phyloP scores from a whole-genome alignment of 2,888 invertebrate species.

The Coleophora flavipennella region DNA sequence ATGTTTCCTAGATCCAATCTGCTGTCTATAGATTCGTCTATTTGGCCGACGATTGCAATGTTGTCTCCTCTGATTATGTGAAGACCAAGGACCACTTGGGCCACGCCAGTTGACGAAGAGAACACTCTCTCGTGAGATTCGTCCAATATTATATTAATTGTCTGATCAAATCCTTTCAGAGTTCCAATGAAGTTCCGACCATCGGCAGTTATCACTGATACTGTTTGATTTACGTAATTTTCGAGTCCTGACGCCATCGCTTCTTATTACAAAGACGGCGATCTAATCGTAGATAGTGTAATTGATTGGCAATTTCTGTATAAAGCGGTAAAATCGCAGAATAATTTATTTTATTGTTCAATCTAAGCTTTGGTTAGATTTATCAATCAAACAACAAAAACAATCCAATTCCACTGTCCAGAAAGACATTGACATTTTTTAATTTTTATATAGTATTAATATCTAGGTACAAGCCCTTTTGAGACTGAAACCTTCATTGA shows the following conservation, averaged over 20 bases:
- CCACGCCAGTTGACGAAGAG: constrained; percentile 90
- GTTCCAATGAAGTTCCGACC: constrained; percentile 97
- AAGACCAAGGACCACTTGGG: constrained; percentile 90
- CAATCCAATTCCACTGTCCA: no score
- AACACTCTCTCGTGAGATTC: constrained; percentile 99
- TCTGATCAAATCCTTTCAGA: constrained; percentile 98
- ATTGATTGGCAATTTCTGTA: no score
- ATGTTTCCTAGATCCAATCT: constrained; percentile 84
- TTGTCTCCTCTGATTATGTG: constrained; percentile 99
- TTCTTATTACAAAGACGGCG: background rate
- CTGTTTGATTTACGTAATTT: constrained; percentile 90
- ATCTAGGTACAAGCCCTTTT: no score
- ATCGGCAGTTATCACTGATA: constrained; percentile 96
- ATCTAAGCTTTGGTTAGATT: no score
- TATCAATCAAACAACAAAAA: no score
- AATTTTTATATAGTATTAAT: no score
- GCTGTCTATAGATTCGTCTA: constrained; percentile 88
- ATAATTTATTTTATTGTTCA: no score
- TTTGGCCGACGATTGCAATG: constrained; percentile 90
- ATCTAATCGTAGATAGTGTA: no score
- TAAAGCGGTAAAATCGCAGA: no score
- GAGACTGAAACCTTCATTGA: no score
- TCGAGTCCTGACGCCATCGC: constrained; percentile 88
- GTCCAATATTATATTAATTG: constrained; percentile 98
- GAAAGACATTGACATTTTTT: no score